phyloP scores from a whole-genome alignment of 2,113 vertebrate species.

The rat (Rattus norvegicus) region GRCr8 NC_086022.1:132045001-132045500 shows the following conservation, averaged over 20 bases:
- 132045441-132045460: neutral
- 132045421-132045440: neutral
- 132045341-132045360: slow-evolving; percentile 20
- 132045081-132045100: neutral
- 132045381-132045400: neutral
- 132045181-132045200: neutral
- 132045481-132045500: neutral
- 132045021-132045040: neutral
- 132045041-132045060: neutral
- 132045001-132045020: neutral
- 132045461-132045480: neutral
- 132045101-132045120: neutral
- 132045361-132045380: slow-evolving; percentile 10
- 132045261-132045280: neutral
- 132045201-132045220: too few relatives aligned
- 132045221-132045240: neutral
- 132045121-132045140: neutral
- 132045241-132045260: neutral
- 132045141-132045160: neutral
- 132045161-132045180: neutral
- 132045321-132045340: neutral
- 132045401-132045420: neutral
- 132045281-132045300: neutral
- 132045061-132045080: neutral
- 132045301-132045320: neutral